Evolutionary conservation across 2,888 invertebrate genomes (phyloP), one percentile per base, ranked within the genome.

Genomic region (Oasisia sp.): DNA sequence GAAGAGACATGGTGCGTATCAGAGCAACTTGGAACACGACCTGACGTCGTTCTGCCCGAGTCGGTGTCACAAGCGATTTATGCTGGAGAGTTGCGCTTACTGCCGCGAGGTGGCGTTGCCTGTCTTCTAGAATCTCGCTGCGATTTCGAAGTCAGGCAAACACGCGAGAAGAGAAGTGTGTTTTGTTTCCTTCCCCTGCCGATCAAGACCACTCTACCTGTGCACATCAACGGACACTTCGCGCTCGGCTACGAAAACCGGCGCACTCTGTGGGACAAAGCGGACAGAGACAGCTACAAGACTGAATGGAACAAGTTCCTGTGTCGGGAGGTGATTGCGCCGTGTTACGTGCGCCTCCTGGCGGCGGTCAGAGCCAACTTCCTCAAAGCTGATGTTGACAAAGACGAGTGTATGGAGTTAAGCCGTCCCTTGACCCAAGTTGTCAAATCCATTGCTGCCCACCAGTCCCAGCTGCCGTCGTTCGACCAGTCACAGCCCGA

Each of bases 181-280:
- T 94, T 93, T 92, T 94, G 94, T 90, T 94, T 93, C 92, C 92
- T 94, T n/a, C 94, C 94, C 9, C 89, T 94, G 45, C 94, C 94
- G 32, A 38, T 93, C 5, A 91, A 93, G 58, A 94, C 94, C 44
- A 91, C 91, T 8, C 94, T 96, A 38, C 95, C 95, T 2, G 94
- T 95, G 27, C 95, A 95, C 92, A 93, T 96, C 8, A 96, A 95
- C 93, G 95, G 95, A 1, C 94, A 94, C 74, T 96, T 96, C 94
- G 94, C 95, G 0, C 94, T 96, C 12, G 93, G 92, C 14, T 92
- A 93, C 91, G 94, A 94, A 91, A 94, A 95, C 92, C 93, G 96
- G 74, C 93, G 94, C 38, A 93, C 94, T 19, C 93, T 96, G 12
- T 93, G 93, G 58, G 93, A 93, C 32, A 93, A 93, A 56, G 93